phyloP scores from a whole-genome alignment of 1,140 invertebrate genomes.

The Protaetia brevitarsis region DNA sequence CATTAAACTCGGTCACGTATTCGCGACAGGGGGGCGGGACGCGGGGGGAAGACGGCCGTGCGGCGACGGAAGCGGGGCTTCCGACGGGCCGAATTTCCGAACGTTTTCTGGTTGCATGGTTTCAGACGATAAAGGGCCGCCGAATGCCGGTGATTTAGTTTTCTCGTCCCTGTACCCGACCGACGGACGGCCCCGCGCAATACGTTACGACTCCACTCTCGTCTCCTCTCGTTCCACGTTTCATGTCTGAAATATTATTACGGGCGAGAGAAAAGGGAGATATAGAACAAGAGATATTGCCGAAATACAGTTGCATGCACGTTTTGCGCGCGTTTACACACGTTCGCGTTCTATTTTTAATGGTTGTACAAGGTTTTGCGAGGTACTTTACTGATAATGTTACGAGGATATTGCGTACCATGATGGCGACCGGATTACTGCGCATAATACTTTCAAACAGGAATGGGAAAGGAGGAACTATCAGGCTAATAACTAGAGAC shows the following conservation, averaged over 20 bases:
- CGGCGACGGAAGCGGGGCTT: not conserved
- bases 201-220: no score
- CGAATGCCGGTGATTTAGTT: not conserved
- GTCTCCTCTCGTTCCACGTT: not conserved
- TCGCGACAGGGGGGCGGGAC: not conserved
- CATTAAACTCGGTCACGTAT: slow-evolving; percentile 13
- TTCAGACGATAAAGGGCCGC: not conserved
- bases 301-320: not conserved
- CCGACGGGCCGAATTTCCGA: not conserved
- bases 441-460: no score
- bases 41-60: not conserved
- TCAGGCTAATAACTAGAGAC: no score
- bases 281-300: not conserved
- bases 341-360: not conserved
- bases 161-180: slow-evolving; percentile 3
- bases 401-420: not conserved
- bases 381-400: not conserved
- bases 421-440: no score
- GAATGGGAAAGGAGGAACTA: no score
- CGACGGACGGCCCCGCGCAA: not conserved
- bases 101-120: slow-evolving; percentile 10
- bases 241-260: slow-evolving; percentile 5
- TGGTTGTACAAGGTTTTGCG: not conserved
- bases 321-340: not conserved
- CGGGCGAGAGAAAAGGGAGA: not conserved